Percentiles rank a stretch among this genome's conserved stretches.
These are phyloP conservation scores for Bactericera cockerelli DNA, from an alignment of 1,140 invertebrate species.

Conservation along the genomic window DNA sequence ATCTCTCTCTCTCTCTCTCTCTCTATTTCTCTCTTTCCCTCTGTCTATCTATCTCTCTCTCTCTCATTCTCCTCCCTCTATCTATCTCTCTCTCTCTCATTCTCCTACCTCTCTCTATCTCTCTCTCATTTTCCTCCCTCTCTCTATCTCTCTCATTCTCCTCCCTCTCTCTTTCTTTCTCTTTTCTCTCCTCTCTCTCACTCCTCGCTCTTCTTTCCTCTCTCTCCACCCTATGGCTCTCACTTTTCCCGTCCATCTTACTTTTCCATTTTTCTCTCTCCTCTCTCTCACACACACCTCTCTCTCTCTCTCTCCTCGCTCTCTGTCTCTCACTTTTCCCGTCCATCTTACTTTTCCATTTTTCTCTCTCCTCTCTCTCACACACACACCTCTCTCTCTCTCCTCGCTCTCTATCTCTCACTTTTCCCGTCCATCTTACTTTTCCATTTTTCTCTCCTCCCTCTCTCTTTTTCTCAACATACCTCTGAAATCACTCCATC, in stretches of 20 bases:
- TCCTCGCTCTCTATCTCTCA: not conserved
- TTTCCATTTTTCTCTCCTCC: not conserved
- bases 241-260: not conserved
- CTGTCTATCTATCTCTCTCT: too few relatives aligned
- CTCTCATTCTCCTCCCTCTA: too few relatives aligned
- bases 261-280: not conserved
- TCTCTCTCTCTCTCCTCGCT: not conserved
- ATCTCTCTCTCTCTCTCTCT: too few relatives aligned
- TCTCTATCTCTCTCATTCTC: too few relatives aligned
- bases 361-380: too few relatives aligned
- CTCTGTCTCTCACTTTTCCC: not conserved
- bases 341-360: not conserved
- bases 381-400: not conserved
- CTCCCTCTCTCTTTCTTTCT: not conserved
- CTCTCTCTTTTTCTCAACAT: not conserved
- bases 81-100: too few relatives aligned
- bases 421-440: not conserved
- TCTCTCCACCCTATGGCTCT: not conserved
- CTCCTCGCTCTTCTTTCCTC: not conserved
- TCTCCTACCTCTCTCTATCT: too few relatives aligned
- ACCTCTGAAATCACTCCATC: not conserved
- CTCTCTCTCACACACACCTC: too few relatives aligned
- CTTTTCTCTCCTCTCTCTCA: too few relatives aligned
- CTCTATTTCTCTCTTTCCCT: too few relatives aligned
- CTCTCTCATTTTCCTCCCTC: too few relatives aligned